Percentiles rank a stretch among this genome's conserved stretches.
Conservation (phyloP, 2,797 vertebrate genomes). For the Coilia nasus region DNA sequence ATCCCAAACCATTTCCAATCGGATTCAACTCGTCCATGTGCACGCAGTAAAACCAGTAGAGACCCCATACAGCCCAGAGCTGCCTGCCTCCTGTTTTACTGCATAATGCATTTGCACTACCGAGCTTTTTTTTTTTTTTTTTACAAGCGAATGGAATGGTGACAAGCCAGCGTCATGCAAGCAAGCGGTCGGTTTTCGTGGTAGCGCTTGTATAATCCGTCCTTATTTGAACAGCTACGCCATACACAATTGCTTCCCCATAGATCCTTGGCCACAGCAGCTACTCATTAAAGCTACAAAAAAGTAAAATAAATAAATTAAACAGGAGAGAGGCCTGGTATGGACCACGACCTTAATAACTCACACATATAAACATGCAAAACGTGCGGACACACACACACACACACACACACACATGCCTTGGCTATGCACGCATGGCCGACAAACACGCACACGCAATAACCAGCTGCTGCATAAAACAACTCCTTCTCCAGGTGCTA, state of each 20-base stretch:
- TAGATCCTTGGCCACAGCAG: conserved; percentile 59
- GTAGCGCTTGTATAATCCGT: conserved; percentile 57
- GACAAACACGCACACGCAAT: neutral
- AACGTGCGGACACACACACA: conserved; percentile 19
- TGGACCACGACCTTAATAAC: conserved; percentile 67
- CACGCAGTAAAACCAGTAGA: neutral
- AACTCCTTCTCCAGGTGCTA: conserved; percentile 68
- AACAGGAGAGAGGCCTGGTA: conserved; percentile 44
- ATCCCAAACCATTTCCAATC: too few relatives aligned
- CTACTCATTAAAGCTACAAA: conserved; percentile 66
- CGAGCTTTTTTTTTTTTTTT: conserved; percentile 34
- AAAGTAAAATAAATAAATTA: too few relatives aligned
- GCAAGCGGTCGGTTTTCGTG: conserved; percentile 30
- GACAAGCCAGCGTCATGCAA: conserved; percentile 35
- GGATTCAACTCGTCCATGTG: too few relatives aligned
- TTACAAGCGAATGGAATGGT: conserved; percentile 32
- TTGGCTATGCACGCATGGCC: neutral
- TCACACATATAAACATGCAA: conserved; percentile 16
- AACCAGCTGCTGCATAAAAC: conserved; percentile 51
- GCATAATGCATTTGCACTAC: conserved; percentile 44
- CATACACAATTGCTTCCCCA: conserved; percentile 67
- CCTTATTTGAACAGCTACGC: conserved; percentile 60
- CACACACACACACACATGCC: neutral
- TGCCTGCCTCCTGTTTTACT: conserved; percentile 33
- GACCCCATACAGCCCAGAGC: neutral